Evolutionary conservation across 2,797 vertebrate species (phyloP), one percentile per base, ranked within the genome.

Genomic region (Crocodylus rhombifer): DNA sequence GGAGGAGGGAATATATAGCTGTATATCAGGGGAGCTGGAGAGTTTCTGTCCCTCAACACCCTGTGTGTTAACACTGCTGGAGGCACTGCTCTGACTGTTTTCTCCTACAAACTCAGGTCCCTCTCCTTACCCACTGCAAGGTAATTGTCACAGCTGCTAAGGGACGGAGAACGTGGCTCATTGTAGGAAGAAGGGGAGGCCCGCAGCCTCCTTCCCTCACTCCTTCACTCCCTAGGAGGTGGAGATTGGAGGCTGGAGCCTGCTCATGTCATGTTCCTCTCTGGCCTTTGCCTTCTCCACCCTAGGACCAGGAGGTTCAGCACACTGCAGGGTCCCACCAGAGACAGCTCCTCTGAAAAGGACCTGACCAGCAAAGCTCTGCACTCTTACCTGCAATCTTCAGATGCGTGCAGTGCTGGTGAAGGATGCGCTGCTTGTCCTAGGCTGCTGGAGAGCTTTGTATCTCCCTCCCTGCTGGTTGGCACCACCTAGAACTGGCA

Each of bases 361-460:
- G 87, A 67, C 83, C 61, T 91, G 96, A 97, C 97, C 94, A 36
- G 0, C 65, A 61, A 88, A 95, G 71, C 89, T 77, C 93, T 94
- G 33, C 69, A 14, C 71, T 87, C 87, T 95, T 96, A 95, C 96
- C 94, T 92, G 56, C 91, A 89, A 84, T 82, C 80, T 84, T 90
- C 94, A 97, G 96, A 79, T 63, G 67, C 7, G 28, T 81, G 1
- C 42, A 94, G 67, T 77, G 87, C 92, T 92, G 91, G 60, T 89
- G 62, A 82, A 81, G 82, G 80, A 87, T 21, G 77, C 30, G 89
- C 94, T 88, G 76, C n/a, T 76, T 87, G 88, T 80, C 79, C 87
- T 84, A 87, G 82, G 87, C 82, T 82, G 80, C 82, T 78, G 84
- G 6, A 42, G 51, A 60, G 71, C 78, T 61, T 58, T 25, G 84